A percentile compares a stretch with the other conserved stretches of the same genome.
phyloP scores from a whole-genome alignment of 2,113 vertebrate genomes.

The Rhabdornis inornatus region DNA sequence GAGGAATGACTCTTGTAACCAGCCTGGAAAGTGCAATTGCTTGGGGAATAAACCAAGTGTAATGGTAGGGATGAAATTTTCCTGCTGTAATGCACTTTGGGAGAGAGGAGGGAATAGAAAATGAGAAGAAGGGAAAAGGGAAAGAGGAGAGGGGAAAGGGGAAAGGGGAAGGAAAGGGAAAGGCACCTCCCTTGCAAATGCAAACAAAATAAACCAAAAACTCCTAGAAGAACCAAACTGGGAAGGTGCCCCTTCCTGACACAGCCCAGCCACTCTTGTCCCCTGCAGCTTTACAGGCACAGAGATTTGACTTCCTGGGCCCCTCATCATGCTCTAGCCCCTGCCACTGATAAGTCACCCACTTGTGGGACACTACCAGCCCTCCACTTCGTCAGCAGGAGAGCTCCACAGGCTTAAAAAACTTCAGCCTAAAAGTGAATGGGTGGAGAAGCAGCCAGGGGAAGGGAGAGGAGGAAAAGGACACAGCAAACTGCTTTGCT shows the following conservation, averaged over 20 bases:
- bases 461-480: neutral
- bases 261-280: neutral
- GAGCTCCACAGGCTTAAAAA: neutral
- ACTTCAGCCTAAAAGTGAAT: neutral
- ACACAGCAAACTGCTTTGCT: neutral
- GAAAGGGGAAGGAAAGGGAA: neutral
- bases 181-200: neutral
- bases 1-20: neutral
- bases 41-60: neutral
- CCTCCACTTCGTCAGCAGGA: neutral
- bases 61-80: neutral
- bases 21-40: neutral
- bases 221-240: neutral
- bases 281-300: neutral
- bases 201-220: neutral
- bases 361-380: neutral
- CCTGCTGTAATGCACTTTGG: neutral
- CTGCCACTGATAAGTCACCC: neutral
- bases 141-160: neutral
- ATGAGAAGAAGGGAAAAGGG: neutral
- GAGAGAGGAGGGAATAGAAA: neutral
- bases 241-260: neutral
- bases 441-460: neutral
- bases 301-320: neutral
- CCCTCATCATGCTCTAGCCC: neutral